Conservation (phyloP, 2,888 invertebrate species). For the Lasius platythorax region DNA sequence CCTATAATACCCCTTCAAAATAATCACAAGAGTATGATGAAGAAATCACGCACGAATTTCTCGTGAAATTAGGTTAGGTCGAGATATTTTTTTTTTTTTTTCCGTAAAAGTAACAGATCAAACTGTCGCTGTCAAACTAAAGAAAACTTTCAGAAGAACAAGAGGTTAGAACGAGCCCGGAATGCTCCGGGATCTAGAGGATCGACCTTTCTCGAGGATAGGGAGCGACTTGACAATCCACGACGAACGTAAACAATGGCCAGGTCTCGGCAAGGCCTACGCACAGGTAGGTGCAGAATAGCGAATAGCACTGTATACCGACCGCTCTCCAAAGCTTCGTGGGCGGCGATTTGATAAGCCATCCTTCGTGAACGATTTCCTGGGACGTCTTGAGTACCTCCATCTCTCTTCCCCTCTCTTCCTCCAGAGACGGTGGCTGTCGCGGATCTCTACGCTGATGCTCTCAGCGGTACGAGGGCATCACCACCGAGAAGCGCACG, state of each 20-base stretch:
- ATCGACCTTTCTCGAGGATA: neutral
- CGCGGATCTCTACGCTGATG: neutral
- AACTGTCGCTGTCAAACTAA: neutral
- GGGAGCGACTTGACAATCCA: conserved; percentile 21
- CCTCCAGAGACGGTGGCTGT: neutral
- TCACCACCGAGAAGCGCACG: conserved; percentile 63
- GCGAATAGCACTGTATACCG: conserved; percentile 86
- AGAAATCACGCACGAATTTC: neutral
- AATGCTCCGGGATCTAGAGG: neutral
- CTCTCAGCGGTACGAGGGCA: conserved; percentile 66
- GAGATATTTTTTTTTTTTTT: neutral
- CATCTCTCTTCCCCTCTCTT: conserved; percentile 71
- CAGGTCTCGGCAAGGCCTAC: neutral
- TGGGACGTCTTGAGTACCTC: conserved; percentile 86
- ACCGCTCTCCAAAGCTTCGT: conserved; percentile 97
- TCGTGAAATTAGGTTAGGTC: conserved; percentile 14
- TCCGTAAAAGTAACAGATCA: neutral
- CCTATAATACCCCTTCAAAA: neutral
- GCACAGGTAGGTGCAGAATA: neutral
- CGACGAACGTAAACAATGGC: conserved; percentile 76
- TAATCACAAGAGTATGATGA: neutral
- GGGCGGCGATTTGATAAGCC: conserved; percentile 98
- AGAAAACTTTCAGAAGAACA: neutral
- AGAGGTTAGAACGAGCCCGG: neutral
- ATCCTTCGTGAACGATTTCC: conserved; percentile 95